Conservation (phyloP, 2,888 invertebrate species). For the Julus scandinavius region DNA sequence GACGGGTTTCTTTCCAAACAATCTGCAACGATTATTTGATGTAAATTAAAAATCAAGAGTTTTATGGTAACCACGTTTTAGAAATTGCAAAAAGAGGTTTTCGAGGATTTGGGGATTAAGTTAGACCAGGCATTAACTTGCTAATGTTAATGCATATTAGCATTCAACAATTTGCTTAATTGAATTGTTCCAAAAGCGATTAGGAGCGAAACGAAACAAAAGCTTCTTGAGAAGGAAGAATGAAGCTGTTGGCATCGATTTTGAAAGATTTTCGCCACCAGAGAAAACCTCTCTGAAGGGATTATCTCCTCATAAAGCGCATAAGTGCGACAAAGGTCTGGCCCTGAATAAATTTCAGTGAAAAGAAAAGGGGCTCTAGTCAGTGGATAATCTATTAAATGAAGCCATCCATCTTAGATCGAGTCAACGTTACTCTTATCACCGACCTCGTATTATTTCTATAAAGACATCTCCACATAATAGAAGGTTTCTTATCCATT, state of each 20-base stretch:
- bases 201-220: slow-evolving; percentile 18
- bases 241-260: neutral
- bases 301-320: slow-evolving; percentile 14
- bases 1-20: neutral
- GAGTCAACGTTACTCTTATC: slow-evolving; percentile 3
- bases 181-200: slow-evolving; percentile 23
- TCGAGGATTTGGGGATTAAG: neutral
- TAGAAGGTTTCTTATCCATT: slow-evolving; percentile 7
- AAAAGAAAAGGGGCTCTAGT: slow-evolving; percentile 12
- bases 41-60: neutral
- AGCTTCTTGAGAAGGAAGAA: neutral
- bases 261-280: slow-evolving; percentile 19
- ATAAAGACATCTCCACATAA: slow-evolving; percentile 2
- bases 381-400: slow-evolving; percentile 12
- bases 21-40: neutral
- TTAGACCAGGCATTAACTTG: slow-evolving; percentile 23
- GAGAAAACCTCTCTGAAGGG: slow-evolving; percentile 27
- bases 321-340: slow-evolving; percentile 34
- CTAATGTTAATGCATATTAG: slow-evolving; percentile 42
- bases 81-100: neutral
- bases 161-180: slow-evolving; percentile 30
- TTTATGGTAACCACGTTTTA: too few species aligned
- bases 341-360: slow-evolving; percentile 2
- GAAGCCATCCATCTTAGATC: slow-evolving; percentile 24
- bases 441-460: neutral